phyloP scores from a whole-genome alignment of 2,888 invertebrate species.

The Watsonalla cultraria region DNA sequence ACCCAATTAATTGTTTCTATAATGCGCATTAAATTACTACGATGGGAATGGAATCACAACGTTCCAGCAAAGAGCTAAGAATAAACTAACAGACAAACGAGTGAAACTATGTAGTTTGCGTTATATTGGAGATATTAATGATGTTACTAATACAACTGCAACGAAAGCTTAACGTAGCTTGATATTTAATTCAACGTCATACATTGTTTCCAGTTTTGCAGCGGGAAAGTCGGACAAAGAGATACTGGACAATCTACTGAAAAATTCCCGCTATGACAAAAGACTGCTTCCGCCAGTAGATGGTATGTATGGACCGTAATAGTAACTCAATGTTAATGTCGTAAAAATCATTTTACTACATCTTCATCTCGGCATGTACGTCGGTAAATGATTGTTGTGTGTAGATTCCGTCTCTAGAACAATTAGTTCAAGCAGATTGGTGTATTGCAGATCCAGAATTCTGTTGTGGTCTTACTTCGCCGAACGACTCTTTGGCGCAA shows the following conservation, averaged over 20 bases:
- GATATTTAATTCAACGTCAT: conserved; percentile 23
- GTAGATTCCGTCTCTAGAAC: background rate
- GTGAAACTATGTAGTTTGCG: too few species aligned
- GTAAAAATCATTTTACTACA: background rate
- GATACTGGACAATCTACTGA: conserved; percentile 93
- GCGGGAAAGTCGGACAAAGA: conserved; percentile 96
- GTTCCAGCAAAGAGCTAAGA: too few species aligned
- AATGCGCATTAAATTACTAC: too few species aligned
- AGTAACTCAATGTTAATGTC: background rate
- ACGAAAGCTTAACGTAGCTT: conserved; percentile 5
- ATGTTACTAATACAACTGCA: too few species aligned
- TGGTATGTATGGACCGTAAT: conserved; percentile 75
- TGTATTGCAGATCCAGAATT: conserved; percentile 91
- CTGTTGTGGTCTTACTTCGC: conserved; percentile 91
- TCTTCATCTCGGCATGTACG: background rate
- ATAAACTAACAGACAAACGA: too few species aligned
- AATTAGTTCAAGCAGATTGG: conserved; percentile 33
- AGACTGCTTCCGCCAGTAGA: conserved; percentile 93
- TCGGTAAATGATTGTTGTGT: background rate
- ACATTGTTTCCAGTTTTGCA: conserved; percentile 84
- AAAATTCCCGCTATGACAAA: conserved; percentile 94
- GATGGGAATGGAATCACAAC: too few species aligned
- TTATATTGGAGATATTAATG: too few species aligned
- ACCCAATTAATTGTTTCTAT: too few species aligned
- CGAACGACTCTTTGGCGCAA: conserved; percentile 85